phyloP scores from a whole-genome alignment of 2,113 vertebrate genomes.

The Nibea coibor region DNA sequence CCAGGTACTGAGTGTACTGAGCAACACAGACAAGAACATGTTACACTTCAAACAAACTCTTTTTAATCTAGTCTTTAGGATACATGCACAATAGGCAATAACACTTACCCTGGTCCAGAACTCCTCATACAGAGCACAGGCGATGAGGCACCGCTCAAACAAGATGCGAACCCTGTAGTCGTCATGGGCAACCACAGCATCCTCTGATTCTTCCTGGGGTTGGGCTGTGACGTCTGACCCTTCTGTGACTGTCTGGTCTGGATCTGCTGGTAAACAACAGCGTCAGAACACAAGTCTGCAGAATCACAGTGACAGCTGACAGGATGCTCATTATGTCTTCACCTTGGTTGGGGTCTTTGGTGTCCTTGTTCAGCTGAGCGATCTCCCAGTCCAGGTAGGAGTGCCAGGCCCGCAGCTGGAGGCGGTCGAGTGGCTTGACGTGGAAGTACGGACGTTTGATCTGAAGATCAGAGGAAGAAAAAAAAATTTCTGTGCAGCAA shows the following conservation, averaged over 20 bases:
- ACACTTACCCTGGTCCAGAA: constrained; percentile 88
- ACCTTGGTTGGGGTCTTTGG: constrained; percentile 54
- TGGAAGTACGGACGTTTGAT: constrained; percentile 91
- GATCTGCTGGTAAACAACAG: constrained; percentile 32
- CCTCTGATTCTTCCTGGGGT: constrained; percentile 40
- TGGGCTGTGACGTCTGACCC: constrained; percentile 46
- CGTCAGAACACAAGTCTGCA: not conserved
- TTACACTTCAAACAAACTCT: not conserved
- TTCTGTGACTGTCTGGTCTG: constrained; percentile 49
- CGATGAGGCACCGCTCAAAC: constrained; percentile 89
- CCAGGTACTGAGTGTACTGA: constrained; percentile 88
- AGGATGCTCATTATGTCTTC: not conserved
- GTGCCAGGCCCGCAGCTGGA: constrained; percentile 89
- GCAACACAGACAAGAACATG: constrained; percentile 20
- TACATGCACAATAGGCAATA: not conserved
- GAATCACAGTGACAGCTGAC: not conserved
- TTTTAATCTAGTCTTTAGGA: not conserved
- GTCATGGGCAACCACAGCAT: constrained; percentile 24
- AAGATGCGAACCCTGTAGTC: constrained; percentile 84
- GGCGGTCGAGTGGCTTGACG: constrained; percentile 86
- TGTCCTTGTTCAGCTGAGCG: constrained; percentile 56
- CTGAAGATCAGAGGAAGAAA: constrained; percentile 53
- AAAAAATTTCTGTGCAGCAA: not conserved
- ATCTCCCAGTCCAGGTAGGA: constrained; percentile 89
- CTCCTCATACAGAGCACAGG: constrained; percentile 90